Evolutionary conservation across 2,888 invertebrate species (phyloP).

Genomic region (Ophion costatus): DNA sequence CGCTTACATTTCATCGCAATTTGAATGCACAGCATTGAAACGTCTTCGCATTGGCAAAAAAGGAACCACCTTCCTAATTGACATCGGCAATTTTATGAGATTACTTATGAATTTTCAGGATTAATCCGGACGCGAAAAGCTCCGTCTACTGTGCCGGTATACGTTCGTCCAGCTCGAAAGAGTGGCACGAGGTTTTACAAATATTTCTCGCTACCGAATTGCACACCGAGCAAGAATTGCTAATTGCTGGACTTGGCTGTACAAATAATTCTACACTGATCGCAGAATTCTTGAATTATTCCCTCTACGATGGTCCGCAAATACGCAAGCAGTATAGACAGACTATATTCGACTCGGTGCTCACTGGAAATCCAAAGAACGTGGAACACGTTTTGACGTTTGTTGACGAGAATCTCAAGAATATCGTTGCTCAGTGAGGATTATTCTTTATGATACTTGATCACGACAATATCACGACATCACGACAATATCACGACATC

Average conservation of each 20-base stretch:
- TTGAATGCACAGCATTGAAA: no score
- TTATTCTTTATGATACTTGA: neutral
- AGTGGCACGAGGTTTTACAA: slow-evolving; percentile 63
- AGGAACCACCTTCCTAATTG: neutral
- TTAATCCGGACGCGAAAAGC: slow-evolving; percentile 67
- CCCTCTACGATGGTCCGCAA: slow-evolving; percentile 59
- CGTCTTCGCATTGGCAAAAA: no score
- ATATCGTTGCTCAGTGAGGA: slow-evolving; percentile 71
- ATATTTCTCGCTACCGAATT: slow-evolving; percentile 66
- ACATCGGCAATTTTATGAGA: neutral
- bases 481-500: neutral
- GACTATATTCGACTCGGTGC: slow-evolving; percentile 69
- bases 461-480: neutral
- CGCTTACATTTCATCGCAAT: no score
- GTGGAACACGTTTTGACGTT: slow-evolving; percentile 71
- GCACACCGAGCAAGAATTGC: slow-evolving; percentile 68
- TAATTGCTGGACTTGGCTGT: slow-evolving; percentile 68
- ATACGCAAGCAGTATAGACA: slow-evolving; percentile 74
- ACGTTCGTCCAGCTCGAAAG: slow-evolving; percentile 53
- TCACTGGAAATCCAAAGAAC: slow-evolving; percentile 70
- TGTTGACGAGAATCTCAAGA: slow-evolving; percentile 70
- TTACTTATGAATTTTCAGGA: slow-evolving; percentile 45
- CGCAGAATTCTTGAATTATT: slow-evolving; percentile 62
- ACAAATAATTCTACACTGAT: slow-evolving; percentile 63
- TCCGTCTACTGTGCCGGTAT: slow-evolving; percentile 68